These are phyloP conservation scores for Griposia aprilina DNA, from an alignment of 2,888 invertebrate species.

Conservation along the genomic window DNA sequence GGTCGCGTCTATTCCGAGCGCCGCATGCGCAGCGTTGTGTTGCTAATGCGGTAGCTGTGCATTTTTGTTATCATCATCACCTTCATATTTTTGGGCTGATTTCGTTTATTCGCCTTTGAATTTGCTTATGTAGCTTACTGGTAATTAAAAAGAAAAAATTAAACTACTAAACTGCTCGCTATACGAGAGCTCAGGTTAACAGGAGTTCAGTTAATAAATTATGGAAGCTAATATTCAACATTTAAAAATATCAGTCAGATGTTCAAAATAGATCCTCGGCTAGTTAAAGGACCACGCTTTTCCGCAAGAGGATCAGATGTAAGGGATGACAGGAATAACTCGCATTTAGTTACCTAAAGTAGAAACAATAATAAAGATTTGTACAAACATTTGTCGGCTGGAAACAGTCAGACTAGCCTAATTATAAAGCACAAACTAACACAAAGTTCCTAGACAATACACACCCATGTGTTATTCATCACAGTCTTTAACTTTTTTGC, in stretches of 20 bases:
- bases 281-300: background rate
- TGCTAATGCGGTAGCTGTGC: conserved; percentile 50
- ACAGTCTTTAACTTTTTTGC: conserved; percentile 27
- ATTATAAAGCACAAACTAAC: conserved; percentile 32
- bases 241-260: background rate
- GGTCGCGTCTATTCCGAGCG: conserved; percentile 66
- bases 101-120: background rate
- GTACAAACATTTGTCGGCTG: conserved; percentile 37
- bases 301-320: background rate
- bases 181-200: too few species aligned
- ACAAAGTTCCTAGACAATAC: conserved; percentile 39
- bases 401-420: conserved; percentile 22
- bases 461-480: conserved; percentile 37
- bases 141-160: background rate
- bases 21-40: conserved; percentile 35
- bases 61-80: conserved; percentile 26
- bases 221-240: background rate
- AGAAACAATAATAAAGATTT: conserved; percentile 18
- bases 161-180: background rate
- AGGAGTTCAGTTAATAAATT: background rate
- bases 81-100: conserved; percentile 13
- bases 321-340: too few species aligned
- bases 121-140: background rate
- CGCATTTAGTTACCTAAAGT: background rate
- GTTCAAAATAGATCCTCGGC: background rate